A percentile compares a stretch with the other conserved stretches of the same genome.
These are phyloP conservation scores for Polypterus senegalus DNA, from an alignment of 2,113 vertebrate genomes.

Conservation along the genomic window DNA sequence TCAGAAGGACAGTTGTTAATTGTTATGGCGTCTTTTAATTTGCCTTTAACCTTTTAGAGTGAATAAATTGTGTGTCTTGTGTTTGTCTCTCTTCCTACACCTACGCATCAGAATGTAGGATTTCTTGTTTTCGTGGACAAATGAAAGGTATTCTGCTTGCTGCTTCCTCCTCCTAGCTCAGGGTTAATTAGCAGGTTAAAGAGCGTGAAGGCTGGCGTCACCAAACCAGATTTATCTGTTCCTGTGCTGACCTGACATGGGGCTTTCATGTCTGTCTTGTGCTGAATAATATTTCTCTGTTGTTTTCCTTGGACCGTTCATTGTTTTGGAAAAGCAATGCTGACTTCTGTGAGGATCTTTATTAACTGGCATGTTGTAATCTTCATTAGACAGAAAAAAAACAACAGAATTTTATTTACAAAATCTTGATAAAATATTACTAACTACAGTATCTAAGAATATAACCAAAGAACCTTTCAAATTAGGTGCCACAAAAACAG, in stretches of 20 bases:
- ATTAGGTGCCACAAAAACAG: too few relatives aligned
- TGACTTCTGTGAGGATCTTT: neutral
- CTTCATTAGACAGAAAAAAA: too few relatives aligned
- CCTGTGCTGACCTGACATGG: neutral
- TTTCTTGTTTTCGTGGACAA: neutral
- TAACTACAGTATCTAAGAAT: too few relatives aligned
- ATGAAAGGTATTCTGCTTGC: neutral
- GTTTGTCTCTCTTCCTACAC: neutral
- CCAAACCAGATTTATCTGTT: neutral
- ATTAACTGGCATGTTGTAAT: neutral
- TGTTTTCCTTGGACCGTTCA: neutral
- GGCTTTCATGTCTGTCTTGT: neutral
- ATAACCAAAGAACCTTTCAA: too few relatives aligned
- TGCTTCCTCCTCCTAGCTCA: neutral
- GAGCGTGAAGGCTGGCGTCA: neutral
- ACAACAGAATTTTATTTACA: too few relatives aligned
- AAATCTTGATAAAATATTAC: too few relatives aligned
- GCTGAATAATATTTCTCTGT: neutral
- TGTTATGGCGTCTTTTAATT: too few relatives aligned
- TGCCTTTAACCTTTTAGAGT: too few relatives aligned
- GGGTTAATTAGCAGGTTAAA: neutral
- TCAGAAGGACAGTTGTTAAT: too few relatives aligned
- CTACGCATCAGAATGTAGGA: neutral
- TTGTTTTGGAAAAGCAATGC: neutral
- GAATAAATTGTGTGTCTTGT: too few relatives aligned